Conservation (phyloP, 2,888 invertebrate genomes). For the Acanthosepion pharaonis region DNA sequence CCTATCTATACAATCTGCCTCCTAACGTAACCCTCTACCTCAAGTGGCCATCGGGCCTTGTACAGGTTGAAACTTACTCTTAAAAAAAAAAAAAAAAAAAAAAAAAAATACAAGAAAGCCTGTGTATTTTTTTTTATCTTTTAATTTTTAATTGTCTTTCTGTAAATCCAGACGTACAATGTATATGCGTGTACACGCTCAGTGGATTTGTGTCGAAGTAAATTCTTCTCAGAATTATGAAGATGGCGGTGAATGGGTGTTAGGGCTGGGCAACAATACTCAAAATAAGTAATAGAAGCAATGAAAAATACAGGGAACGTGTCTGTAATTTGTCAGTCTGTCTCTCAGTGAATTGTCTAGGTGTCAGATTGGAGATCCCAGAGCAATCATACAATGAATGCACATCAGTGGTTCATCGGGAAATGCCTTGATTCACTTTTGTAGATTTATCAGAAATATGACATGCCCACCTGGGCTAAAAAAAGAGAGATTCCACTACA, state of each 20-base stretch:
- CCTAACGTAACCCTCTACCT: too few relatives aligned
- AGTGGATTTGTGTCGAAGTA: neutral
- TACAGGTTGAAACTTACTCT: too few relatives aligned
- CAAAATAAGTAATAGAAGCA: neutral
- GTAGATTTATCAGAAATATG: neutral
- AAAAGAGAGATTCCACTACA: neutral
- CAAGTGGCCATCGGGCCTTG: too few relatives aligned
- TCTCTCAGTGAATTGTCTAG: neutral
- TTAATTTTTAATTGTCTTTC: neutral
- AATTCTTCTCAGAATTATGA: neutral
- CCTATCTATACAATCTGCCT: too few relatives aligned
- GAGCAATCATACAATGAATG: neutral
- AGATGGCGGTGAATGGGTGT: neutral
- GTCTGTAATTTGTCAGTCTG: neutral
- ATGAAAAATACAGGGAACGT: neutral
- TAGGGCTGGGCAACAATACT: neutral
- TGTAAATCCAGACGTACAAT: neutral
- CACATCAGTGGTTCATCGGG: neutral
- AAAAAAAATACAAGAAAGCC: too few relatives aligned
- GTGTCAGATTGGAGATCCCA: neutral
- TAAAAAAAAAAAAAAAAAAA: too few relatives aligned
- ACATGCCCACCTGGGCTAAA: neutral
- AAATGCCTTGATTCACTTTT: neutral
- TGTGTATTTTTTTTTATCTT: too few relatives aligned
- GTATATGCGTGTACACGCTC: neutral